phyloP scores from a whole-genome alignment of 2,888 invertebrate genomes.

The Parnassius smintheus region DNA sequence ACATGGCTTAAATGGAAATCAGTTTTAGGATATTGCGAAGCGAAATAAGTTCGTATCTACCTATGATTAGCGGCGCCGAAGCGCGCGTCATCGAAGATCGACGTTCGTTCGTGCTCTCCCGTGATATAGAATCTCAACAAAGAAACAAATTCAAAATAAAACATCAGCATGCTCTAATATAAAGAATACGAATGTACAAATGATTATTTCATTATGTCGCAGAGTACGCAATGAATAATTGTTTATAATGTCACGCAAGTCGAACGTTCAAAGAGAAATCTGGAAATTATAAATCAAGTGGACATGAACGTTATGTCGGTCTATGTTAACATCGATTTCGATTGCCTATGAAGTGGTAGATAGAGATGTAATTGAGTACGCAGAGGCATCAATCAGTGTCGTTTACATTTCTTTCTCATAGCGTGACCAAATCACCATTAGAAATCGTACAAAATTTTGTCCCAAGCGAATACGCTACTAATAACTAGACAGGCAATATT shows the following conservation, averaged over 20 bases:
- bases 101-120: slow-evolving; percentile 77
- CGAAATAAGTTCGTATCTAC: slow-evolving; percentile 60
- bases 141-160: slow-evolving; percentile 75
- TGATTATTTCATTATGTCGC: slow-evolving; percentile 35
- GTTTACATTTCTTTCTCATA: slow-evolving; percentile 56
- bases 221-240: slow-evolving; percentile 26
- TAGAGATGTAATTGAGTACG: slow-evolving; percentile 52
- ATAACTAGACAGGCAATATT: slow-evolving; percentile 11
- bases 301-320: slow-evolving; percentile 40
- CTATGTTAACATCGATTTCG: slow-evolving; percentile 50
- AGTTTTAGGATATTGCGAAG: slow-evolving; percentile 17
- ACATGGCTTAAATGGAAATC: slow-evolving; percentile 18
- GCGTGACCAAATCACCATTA: slow-evolving; percentile 50
- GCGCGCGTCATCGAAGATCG: slow-evolving; percentile 77
- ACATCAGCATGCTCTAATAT: slow-evolving; percentile 39
- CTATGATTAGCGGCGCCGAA: slow-evolving; percentile 76
- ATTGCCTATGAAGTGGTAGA: slow-evolving; percentile 49
- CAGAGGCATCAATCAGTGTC: slow-evolving; percentile 58
- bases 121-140: slow-evolving; percentile 80
- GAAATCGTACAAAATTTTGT: slow-evolving; percentile 46
- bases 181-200: slow-evolving; percentile 27
- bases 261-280: slow-evolving; percentile 22
- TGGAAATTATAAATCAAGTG: slow-evolving; percentile 39
- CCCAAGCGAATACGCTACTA: slow-evolving; percentile 32
- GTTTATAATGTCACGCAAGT: slow-evolving; percentile 32